Conservation (phyloP, 2,797 vertebrate genomes). For the Tragelaphus oryx region DNA sequence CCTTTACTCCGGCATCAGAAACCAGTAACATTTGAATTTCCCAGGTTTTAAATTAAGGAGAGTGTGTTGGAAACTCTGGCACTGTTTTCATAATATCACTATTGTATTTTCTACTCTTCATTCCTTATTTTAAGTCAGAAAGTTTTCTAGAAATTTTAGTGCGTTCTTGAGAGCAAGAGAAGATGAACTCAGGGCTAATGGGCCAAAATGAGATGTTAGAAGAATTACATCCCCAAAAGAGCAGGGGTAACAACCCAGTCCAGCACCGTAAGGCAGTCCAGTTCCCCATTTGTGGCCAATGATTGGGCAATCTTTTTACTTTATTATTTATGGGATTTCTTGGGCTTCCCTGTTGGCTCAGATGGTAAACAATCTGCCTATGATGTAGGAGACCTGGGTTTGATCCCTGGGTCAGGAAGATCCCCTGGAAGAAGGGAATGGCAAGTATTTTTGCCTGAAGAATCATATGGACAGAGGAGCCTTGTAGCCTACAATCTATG, state of each 20-base stretch:
- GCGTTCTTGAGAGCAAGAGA: not conserved
- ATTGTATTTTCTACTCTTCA: not conserved
- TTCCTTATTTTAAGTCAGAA: not conserved
- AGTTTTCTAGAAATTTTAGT: not conserved
- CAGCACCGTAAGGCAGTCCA: rapidly evolving
- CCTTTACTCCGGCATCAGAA: not conserved
- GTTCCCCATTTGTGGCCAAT: not conserved
- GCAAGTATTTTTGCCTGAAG: not conserved
- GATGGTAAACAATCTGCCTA: not conserved
- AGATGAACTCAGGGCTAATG: not conserved
- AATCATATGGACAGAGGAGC: not conserved
- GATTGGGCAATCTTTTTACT: not conserved
- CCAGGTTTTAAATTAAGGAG: not conserved
- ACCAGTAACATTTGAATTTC: not conserved
- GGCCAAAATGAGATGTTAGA: rapidly evolving
- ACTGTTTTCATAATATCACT: not conserved
- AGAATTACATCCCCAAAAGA: rapidly evolving
- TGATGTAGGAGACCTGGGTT: not conserved
- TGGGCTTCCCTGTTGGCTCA: not conserved
- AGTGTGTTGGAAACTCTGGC: not conserved
- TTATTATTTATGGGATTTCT: not conserved
- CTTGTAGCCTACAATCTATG: not conserved
- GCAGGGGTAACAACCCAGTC: rapidly evolving
- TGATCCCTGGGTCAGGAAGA: not conserved
- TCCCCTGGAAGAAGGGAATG: not conserved